Conservation (phyloP, 1,140 invertebrate genomes). For the Apocrypta bakeri region DNA sequence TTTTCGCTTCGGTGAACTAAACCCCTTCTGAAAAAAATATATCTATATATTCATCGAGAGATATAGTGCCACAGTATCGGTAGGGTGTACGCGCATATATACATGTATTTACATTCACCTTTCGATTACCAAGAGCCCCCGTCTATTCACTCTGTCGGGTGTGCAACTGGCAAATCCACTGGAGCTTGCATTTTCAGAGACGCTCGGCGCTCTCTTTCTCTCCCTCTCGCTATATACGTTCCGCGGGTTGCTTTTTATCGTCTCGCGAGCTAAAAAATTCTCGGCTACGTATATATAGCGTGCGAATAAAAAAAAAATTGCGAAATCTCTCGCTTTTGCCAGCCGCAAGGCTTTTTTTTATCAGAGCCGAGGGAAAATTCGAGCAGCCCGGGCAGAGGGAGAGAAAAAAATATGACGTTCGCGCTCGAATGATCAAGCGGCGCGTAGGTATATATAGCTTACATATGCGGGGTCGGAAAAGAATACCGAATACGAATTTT, state of each 20-base stretch:
- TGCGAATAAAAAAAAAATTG: neutral
- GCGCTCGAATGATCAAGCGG: constrained; percentile 18
- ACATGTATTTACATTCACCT: neutral
- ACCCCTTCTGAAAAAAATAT: no score
- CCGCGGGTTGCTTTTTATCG: constrained; percentile 4
- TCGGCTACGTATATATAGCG: neutral
- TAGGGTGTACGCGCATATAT: neutral
- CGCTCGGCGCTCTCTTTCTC: neutral
- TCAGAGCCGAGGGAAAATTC: neutral
- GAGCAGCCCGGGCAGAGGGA: neutral
- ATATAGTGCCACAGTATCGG: no score
- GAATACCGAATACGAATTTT: constrained; percentile 31
- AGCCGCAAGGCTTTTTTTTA: neutral
- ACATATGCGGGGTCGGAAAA: neutral
- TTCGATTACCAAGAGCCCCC: constrained; percentile 16
- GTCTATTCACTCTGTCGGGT: neutral
- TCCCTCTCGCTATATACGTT: no score
- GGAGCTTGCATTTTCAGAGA: constrained; percentile 18
- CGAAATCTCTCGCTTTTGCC: neutral
- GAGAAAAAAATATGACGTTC: constrained; percentile 14
- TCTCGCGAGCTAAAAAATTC: neutral
- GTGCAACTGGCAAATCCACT: constrained; percentile 19
- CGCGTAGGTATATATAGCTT: neutral
- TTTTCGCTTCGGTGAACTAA: no score
- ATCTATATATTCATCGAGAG: no score